phyloP scores from a whole-genome alignment of 2,113 vertebrate species.

The Pleuronectes platessa region DNA sequence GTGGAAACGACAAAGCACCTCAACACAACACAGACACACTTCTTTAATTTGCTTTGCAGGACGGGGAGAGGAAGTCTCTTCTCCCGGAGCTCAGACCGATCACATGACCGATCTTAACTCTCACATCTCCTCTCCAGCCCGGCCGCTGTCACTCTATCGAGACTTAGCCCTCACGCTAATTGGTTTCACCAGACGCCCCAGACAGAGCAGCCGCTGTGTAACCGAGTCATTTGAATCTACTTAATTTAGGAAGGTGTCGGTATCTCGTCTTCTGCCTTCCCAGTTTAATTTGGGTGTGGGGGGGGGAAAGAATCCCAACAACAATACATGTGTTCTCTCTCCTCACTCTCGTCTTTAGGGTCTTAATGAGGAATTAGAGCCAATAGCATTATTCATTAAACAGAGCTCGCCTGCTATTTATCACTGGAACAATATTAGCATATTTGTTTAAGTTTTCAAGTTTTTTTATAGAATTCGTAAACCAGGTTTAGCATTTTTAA shows the following conservation, averaged over 20 bases:
- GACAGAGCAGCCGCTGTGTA: slow-evolving; percentile 68
- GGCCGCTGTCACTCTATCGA: slow-evolving; percentile 66
- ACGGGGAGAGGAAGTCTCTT: not conserved
- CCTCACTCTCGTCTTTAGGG: slow-evolving; percentile 64
- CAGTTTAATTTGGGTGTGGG: slow-evolving; percentile 56
- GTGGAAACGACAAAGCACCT: slow-evolving; percentile 4
- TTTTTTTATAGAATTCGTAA: slow-evolving; percentile 48
- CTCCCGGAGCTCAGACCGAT: slow-evolving; percentile 20
- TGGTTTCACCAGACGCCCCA: slow-evolving; percentile 68
- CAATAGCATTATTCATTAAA: slow-evolving; percentile 79
- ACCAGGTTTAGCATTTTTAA: slow-evolving; percentile 77
- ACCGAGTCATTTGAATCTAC: slow-evolving; percentile 64
- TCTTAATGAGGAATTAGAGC: slow-evolving; percentile 78
- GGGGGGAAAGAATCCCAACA: slow-evolving; percentile 21
- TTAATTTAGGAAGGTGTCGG: slow-evolving; percentile 70
- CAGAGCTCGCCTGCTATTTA: slow-evolving; percentile 74
- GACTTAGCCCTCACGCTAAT: slow-evolving; percentile 64
- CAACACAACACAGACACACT: not conserved
- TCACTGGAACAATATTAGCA: slow-evolving; percentile 74
- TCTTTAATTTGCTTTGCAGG: not conserved
- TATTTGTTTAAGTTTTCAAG: slow-evolving; percentile 75
- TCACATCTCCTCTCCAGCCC: slow-evolving; percentile 45
- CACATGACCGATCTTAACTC: slow-evolving; percentile 32
- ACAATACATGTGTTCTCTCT: slow-evolving; percentile 68
- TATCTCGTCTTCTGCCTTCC: slow-evolving; percentile 59